These are phyloP conservation scores for Drosophila kurseongensis DNA, from an alignment of 1,140 invertebrate genomes.

Conservation along the genomic window DNA sequence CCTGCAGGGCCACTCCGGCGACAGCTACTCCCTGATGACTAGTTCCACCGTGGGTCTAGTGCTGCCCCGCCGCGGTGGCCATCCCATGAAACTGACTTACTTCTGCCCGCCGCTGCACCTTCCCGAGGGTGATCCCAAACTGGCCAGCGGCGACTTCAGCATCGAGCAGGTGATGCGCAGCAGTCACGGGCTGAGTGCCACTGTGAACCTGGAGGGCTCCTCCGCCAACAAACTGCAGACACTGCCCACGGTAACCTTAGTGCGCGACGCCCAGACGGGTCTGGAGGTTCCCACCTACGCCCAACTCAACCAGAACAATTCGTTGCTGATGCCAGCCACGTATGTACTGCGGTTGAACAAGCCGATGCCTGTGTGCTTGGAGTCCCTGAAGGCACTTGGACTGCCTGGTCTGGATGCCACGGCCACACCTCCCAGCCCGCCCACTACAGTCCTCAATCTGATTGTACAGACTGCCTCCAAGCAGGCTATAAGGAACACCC, in stretches of 20 bases:
- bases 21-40: conserved; percentile 94
- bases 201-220: conserved; percentile 95
- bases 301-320: conserved; percentile 92
- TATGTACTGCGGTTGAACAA: conserved; percentile 95
- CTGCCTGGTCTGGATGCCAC: conserved; percentile 34
- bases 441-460: conserved; percentile 64
- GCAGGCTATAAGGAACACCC: conserved; percentile 56
- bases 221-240: conserved; percentile 94
- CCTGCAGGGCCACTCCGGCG: conserved; percentile 85
- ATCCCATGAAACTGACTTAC: conserved; percentile 97
- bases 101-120: conserved; percentile 88
- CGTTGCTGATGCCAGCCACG: conserved; percentile 94
- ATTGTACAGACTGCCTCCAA: conserved; percentile 72
- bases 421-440: conserved; percentile 16
- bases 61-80: conserved; percentile 91
- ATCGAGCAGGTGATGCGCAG: conserved; percentile 70
- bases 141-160: conserved; percentile 51
- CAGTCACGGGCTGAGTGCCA: conserved; percentile 91
- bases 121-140: conserved; percentile 29
- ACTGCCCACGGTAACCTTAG: conserved; percentile 91
- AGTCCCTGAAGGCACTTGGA: conserved; percentile 45
- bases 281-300: conserved; percentile 92
- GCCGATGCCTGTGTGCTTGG: conserved; percentile 90
- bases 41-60: conserved; percentile 95
- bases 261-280: conserved; percentile 90